Evolutionary conservation across 2,113 vertebrate genomes (phyloP), one percentile per base, ranked within the genome.

Genomic region (Dipodomys stephensi): DNA sequence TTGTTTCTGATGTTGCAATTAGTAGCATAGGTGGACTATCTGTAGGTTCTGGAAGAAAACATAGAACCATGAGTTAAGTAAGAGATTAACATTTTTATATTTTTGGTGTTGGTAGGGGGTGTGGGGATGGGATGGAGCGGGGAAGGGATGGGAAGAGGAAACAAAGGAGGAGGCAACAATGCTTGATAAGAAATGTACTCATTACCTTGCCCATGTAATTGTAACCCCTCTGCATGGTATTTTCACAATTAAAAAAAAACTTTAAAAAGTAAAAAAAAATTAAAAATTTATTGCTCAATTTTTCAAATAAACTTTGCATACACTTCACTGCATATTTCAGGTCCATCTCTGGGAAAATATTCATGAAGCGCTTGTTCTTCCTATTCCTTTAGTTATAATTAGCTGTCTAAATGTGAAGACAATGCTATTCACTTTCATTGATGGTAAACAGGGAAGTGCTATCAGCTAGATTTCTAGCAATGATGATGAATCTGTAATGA

Each of bases 21-120:
- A 99, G 97, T 12, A 99, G 98, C 95, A 99, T 95, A n/a, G 99
- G 99, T 86, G 98, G 98, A 88, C 96, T 97, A 67, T 99, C 99
- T 85, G 98, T 98, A 65, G 99, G 98, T 93, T 99, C 99, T 99
- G 91, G 80, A 98, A 98, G 73, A 86, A 80, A 97, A 96, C 1
- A 35, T 60, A 87, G 23, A 73, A 30, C 96, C 94, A 60, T 57
- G 22, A 77, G 19, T 89, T 84, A 49, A 88, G 27, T 27, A 44
- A 95, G 49, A 79, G 4, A 32, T 15, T 0, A 4, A 72, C 0
- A 53, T 1, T 23, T 27, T 11, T 3, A 25, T 73, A 0, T 25
- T 44, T 22, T 5, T 7, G 5, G 4, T 86, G 39, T 4, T 39
- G 39, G 39, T 39, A 39, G 5, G 39, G 39, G 39, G 39, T 39